Base-by-base conservation (phyloP, 2,888 invertebrate species). In the Trichopria drosophilae region DNA sequence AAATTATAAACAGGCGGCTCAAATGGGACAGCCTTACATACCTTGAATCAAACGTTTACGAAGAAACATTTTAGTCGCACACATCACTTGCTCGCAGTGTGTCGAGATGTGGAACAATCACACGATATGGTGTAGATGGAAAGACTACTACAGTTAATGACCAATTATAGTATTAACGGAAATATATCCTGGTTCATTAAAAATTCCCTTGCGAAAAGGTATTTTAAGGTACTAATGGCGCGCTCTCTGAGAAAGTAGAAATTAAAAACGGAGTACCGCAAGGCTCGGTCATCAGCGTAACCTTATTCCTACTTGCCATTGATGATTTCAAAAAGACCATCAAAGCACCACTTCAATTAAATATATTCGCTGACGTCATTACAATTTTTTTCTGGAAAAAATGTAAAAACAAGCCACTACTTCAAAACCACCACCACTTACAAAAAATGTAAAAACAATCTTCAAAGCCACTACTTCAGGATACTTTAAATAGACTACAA, bases 31-130 rank as follows among this genome's bases (percentile, higher is more conserved):
- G n/a, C 16, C 39, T 63, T 9, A 58, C 61, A 46, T 40, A 24
- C 18, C 37, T 40, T 7, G 35, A 53, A 9, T 31, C 48, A 23
- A 26, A 60, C 3, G 15, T 43, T n/a, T n/a, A n/a, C n/a, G n/a
- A n/a, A n/a, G n/a, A n/a, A n/a, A n/a, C n/a, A n/a, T n/a, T n/a
- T n/a, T n/a, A n/a, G n/a, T n/a, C n/a, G n/a, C n/a, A n/a, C n/a
- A n/a, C n/a, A n/a, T n/a, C n/a, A n/a, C n/a, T n/a, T n/a, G n/a
- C n/a, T n/a, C n/a, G n/a, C n/a, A n/a, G n/a, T n/a, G n/a, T n/a
- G n/a, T n/a, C n/a, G n/a, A 28, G 52, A 58, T 31, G 49, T 58
- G 6, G 57, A 59, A 41, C 58, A 59, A 32, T 58, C 60, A 1
- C 60, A 54, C 22, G 57, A 57, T 26, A 53, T 53, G 43, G 39